Percentiles rank a stretch among this genome's conserved stretches.
These are phyloP conservation scores for Talpa occidentalis DNA, from an alignment of 2,113 vertebrate genomes.

Conservation along the genomic window DNA sequence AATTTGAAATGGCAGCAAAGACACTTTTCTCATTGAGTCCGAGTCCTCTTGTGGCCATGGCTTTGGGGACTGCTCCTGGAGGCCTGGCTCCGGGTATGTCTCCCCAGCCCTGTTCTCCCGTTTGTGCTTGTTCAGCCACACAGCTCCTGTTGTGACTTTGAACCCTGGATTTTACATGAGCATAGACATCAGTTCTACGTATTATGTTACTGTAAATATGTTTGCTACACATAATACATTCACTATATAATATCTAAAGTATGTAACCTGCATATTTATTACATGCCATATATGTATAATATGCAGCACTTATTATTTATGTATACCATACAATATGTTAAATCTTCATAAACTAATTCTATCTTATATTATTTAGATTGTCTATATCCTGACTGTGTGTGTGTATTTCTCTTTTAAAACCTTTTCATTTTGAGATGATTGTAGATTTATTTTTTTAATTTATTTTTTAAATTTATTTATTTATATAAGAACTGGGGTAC, in stretches of 20 bases:
- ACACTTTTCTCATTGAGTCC: too few species aligned
- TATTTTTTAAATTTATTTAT: conserved; percentile 7
- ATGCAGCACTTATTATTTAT: background rate
- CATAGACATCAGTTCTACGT: background rate
- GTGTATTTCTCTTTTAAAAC: background rate
- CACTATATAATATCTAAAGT: too few species aligned
- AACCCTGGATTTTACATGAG: background rate
- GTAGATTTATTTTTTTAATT: background rate
- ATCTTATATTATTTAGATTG: background rate
- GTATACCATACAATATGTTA: background rate
- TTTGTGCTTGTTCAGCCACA: background rate
- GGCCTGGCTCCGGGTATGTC: accelerated
- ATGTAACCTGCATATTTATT: too few species aligned
- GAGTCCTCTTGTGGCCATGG: accelerated
- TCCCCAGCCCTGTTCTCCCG: background rate
- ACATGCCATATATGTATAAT: background rate
- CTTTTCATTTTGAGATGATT: background rate
- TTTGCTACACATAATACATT: background rate
- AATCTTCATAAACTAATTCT: background rate
- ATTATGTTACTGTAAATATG: background rate
- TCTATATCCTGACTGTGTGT: background rate
- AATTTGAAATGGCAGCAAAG: background rate
- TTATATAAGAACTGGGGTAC: too few species aligned
- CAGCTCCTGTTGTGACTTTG: background rate
- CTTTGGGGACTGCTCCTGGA: background rate